These are phyloP conservation scores for Cephus cinctus DNA, from an alignment of 1,140 invertebrate genomes.

Conservation along the genomic window DNA sequence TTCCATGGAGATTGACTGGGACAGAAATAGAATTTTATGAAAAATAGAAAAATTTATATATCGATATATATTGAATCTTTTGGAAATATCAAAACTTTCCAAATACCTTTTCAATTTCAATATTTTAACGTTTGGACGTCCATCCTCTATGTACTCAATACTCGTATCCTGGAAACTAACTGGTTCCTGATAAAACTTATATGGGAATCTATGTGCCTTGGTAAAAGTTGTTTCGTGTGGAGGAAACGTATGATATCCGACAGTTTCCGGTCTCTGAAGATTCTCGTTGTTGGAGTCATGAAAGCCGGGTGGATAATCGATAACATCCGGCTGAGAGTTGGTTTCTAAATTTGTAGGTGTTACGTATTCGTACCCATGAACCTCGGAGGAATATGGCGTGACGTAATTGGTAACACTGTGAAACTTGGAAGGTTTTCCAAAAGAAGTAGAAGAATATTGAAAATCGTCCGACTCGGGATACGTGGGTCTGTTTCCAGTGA, in stretches of 20 bases:
- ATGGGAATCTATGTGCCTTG: conserved; percentile 32
- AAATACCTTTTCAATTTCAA: conserved; percentile 6
- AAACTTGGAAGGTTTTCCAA: conserved; percentile 22
- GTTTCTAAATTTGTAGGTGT: too few relatives aligned
- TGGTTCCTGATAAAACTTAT: conserved; percentile 29
- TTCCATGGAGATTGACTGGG: conserved; percentile 42
- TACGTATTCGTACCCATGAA: conserved; percentile 7
- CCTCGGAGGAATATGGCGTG: not conserved
- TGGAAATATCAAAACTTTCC: not conserved
- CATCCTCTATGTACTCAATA: conserved; percentile 16
- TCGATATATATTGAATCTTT: conserved; percentile 3
- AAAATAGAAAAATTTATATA: not conserved
- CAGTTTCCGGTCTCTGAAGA: conserved; percentile 11
- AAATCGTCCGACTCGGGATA: too few relatives aligned
- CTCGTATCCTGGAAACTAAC: conserved; percentile 9
- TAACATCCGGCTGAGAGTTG: too few relatives aligned
- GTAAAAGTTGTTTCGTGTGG: conserved; percentile 28
- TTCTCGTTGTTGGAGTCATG: not conserved
- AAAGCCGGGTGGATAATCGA: too few relatives aligned
- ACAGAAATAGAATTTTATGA: conserved; percentile 11
- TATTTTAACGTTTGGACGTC: not conserved
- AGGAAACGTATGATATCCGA: conserved; percentile 18
- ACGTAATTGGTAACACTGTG: conserved; percentile 8
- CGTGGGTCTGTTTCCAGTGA: too few relatives aligned
- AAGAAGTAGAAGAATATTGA: too few relatives aligned